Conservation (phyloP, 1,140 invertebrate species). For the Hormaphis cornu region DNA sequence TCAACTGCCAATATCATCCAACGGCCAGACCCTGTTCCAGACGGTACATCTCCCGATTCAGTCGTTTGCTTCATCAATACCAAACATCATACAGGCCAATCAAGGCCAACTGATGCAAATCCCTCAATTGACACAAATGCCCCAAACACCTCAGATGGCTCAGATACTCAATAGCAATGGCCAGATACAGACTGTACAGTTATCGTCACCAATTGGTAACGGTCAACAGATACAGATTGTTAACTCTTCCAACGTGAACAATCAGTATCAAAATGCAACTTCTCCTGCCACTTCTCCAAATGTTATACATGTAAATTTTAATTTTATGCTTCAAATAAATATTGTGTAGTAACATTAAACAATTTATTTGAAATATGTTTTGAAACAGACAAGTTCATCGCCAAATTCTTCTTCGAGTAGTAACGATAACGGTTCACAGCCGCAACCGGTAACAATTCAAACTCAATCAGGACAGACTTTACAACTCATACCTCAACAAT, state of each 20-base stretch:
- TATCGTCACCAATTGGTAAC: constrained; percentile 43
- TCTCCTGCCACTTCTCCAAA: constrained; percentile 30
- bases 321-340: constrained; percentile 24
- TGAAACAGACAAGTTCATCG: constrained; percentile 31
- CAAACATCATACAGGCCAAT: constrained; percentile 42
- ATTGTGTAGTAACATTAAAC: neutral
- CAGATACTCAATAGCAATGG: constrained; percentile 78
- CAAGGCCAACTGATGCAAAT: constrained; percentile 60
- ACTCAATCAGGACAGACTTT: constrained; percentile 38
- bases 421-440: constrained; percentile 35
- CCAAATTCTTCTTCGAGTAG: constrained; percentile 36
- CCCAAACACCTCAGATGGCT: constrained; percentile 58
- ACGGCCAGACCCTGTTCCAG: constrained; percentile 86
- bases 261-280: constrained; percentile 18
- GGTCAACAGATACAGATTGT: constrained; percentile 30
- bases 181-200: constrained; percentile 76
- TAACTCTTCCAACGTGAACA: neutral
- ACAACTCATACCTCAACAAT: constrained; percentile 36
- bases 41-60: constrained; percentile 85
- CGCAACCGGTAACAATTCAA: constrained; percentile 42
- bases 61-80: constrained; percentile 52
- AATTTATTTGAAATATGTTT: constrained; percentile 1
- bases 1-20: constrained; percentile 80
- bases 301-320: constrained; percentile 7
- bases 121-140: constrained; percentile 48